These are phyloP conservation scores for Dolichoris vasculosae DNA, from an alignment of 1,140 invertebrate species.

Conservation along the genomic window DNA sequence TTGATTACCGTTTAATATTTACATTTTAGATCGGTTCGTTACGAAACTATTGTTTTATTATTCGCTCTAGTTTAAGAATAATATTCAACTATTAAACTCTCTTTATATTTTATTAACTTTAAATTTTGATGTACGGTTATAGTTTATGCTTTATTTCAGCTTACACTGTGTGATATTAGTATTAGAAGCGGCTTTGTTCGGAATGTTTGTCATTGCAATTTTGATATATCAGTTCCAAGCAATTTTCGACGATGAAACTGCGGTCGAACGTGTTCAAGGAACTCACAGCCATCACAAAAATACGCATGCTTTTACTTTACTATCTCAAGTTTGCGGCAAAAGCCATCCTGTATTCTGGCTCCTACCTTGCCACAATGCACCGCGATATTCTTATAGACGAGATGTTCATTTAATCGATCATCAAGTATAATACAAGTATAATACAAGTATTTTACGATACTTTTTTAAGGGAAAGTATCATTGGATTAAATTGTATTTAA, in stretches of 20 bases:
- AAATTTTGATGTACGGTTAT: too few species aligned
- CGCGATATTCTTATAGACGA: constrained; percentile 74
- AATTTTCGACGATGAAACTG: constrained; percentile 88
- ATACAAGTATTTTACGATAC: constrained; percentile 9
- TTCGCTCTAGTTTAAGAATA: too few species aligned
- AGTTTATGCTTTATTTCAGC: constrained; percentile 76
- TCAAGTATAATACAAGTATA: constrained; percentile 72
- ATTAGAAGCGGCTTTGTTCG: constrained; percentile 89
- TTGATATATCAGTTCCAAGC: constrained; percentile 92
- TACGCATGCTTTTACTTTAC: constrained; percentile 80
- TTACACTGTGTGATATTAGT: constrained; percentile 90
- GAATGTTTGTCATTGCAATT: constrained; percentile 92
- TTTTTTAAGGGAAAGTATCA: constrained; percentile 10
- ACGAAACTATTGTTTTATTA: too few species aligned
- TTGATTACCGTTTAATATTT: too few species aligned
- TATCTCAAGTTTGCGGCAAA: constrained; percentile 88
- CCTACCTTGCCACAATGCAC: constrained; percentile 77
- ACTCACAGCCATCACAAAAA: constrained; percentile 80
- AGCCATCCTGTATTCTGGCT: constrained; percentile 81
- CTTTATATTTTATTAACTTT: too few species aligned
- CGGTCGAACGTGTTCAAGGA: constrained; percentile 86
- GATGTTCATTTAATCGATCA: constrained; percentile 78
- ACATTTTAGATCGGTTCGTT: too few species aligned
- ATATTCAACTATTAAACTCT: too few species aligned
- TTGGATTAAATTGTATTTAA: neutral